Conservation (phyloP, 1,140 invertebrate species). For the Drosophila azteca region DNA sequence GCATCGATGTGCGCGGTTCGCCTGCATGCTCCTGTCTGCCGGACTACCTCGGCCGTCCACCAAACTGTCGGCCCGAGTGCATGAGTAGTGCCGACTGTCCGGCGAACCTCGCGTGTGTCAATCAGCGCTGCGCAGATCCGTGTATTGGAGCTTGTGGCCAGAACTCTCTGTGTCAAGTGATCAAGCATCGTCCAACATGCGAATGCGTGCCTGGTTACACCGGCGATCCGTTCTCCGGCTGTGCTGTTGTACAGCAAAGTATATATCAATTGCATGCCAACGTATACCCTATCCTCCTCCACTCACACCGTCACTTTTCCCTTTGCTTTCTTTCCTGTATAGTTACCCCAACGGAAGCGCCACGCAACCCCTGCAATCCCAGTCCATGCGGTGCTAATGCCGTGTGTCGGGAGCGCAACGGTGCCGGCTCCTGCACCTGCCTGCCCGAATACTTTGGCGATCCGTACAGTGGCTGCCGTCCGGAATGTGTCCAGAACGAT, state of each 20-base stretch:
- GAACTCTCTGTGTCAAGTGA: slow-evolving; percentile 89
- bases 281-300: neutral
- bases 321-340: neutral
- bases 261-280: slow-evolving; percentile 44
- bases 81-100: slow-evolving; percentile 90
- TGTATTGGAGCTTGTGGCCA: slow-evolving; percentile 91
- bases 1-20: slow-evolving; percentile 88
- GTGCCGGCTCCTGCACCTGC: slow-evolving; percentile 91
- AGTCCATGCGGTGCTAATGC: slow-evolving; percentile 92
- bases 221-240: slow-evolving; percentile 90
- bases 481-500: slow-evolving; percentile 89
- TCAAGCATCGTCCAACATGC: slow-evolving; percentile 91
- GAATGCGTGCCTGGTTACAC: slow-evolving; percentile 89
- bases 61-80: slow-evolving; percentile 92
- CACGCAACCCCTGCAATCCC: slow-evolving; percentile 88
- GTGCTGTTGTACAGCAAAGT: slow-evolving; percentile 84
- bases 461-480: slow-evolving; percentile 88
- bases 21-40: slow-evolving; percentile 90
- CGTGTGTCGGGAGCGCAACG: slow-evolving; percentile 90
- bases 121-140: slow-evolving; percentile 91
- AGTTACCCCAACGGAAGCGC: slow-evolving; percentile 83
- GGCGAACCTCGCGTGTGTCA: slow-evolving; percentile 89
- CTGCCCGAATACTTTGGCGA: slow-evolving; percentile 90
- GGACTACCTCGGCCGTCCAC: slow-evolving; percentile 90
- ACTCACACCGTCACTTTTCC: slow-evolving; percentile 29